Base-by-base conservation (phyloP, 2,888 invertebrate species). In the Eurytoma californica region DNA sequence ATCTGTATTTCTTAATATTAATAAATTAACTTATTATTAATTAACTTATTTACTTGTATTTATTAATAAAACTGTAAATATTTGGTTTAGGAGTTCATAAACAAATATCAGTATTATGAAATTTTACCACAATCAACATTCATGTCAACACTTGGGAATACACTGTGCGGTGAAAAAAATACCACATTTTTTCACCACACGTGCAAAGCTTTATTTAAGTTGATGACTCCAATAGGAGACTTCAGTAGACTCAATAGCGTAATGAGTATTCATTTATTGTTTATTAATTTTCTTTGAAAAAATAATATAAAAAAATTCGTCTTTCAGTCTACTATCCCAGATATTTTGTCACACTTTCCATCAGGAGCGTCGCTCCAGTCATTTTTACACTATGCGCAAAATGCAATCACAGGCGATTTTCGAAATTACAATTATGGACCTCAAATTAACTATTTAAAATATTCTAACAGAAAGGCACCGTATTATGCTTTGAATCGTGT, bases 101-200 rank as follows among this genome's bases (percentile, higher is more conserved):
- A 39, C 0, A 18, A 14, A 20, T 58, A 39, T 58, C 3, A 66
- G 1, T 72, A 53, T 57, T 66, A 66, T 7, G 66, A 77, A 18
- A 13, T 77, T 7, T 20, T 77, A 9, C 77, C 77, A 0, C 77
- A 77, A 53, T 72, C 77, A 24, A 51, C 72, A 7, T 49, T 77
- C 14, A 14, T 55, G 4, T 57, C 39, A 12, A 58, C 57, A 16
- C 3, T 66, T 12, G 70, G 12, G 3, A 77, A 72, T 16, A 57
- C 9, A 14, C 16, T 67, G 1, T 77, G 77, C 18, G 58, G 72
- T 28, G 72, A 77, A 18, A 58, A 49, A 49, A 75, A 30, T 0
- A 18, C 13, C 58, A 0, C 5, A 49, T 16, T n/a, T 4, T 66
- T 66, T 51, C 16, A 12, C n/a, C 7, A 51, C 0, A 30, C 20